Percentiles rank a stretch among this genome's conserved stretches.
These are phyloP conservation scores for Mesoclemmys tuberculata DNA, from an alignment of 2,113 vertebrate species.

Conservation along the genomic window DNA sequence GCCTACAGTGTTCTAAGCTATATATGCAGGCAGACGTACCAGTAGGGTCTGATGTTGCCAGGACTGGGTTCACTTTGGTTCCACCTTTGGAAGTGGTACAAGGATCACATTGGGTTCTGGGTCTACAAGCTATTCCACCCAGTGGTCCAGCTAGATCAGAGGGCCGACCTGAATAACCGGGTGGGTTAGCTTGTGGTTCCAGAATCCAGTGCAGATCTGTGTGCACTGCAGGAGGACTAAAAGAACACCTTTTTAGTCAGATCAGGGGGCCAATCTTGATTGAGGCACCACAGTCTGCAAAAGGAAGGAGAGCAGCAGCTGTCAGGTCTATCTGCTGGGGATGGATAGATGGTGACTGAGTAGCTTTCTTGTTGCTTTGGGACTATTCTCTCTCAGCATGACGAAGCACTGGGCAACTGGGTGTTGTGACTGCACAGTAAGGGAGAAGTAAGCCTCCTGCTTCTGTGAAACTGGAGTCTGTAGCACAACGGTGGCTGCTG, in stretches of 20 bases:
- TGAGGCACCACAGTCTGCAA: accelerated
- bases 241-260: no score
- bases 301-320: no score
- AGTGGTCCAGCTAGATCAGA: accelerated
- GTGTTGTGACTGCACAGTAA: accelerated
- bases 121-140: accelerated
- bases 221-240: no score
- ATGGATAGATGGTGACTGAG: accelerated
- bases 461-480: background rate
- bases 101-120: accelerated
- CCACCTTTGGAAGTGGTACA: no score
- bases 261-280: no score
- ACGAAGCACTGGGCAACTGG: accelerated
- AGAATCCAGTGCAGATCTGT: no score
- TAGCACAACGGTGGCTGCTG: background rate
- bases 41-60: no score
- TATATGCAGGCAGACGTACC: no score
- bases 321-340: accelerated
- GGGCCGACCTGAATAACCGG: background rate
- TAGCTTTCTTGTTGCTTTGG: background rate
- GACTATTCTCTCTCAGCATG: accelerated
- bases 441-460: background rate
- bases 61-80: no score
- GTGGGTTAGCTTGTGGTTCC: no score
- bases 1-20: no score